These are phyloP conservation scores for Epistrophe grossulariae DNA, from an alignment of 2,888 invertebrate genomes.

Conservation along the genomic window DNA sequence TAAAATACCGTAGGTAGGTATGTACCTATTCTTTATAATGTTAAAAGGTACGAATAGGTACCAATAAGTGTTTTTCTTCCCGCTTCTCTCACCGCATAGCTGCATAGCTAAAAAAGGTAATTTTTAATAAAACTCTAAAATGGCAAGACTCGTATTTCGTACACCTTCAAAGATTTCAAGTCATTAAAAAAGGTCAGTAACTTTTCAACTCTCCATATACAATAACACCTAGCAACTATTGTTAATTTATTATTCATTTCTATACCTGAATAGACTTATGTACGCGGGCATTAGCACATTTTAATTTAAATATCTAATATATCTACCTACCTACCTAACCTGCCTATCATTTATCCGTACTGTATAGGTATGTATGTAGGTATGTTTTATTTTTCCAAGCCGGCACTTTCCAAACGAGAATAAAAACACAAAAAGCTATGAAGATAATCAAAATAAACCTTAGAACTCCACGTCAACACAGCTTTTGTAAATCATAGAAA, in stretches of 20 bases:
- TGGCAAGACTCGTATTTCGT: not conserved
- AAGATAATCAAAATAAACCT: conserved; percentile 27
- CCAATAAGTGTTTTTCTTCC: too few relatives aligned
- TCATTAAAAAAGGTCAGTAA: conserved; percentile 50
- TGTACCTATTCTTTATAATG: too few relatives aligned
- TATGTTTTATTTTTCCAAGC: conserved; percentile 16
- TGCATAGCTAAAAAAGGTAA: not conserved
- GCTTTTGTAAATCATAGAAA: conserved; percentile 35
- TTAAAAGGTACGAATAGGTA: too few relatives aligned
- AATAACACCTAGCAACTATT: conserved; percentile 17
- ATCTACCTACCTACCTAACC: not conserved
- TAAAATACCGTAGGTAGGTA: too few relatives aligned
- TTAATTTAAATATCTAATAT: conserved; percentile 41
- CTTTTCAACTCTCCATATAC: conserved; percentile 25
- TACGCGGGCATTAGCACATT: conserved; percentile 25
- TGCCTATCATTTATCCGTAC: not conserved
- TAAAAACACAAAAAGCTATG: conserved; percentile 9
- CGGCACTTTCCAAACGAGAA: conserved; percentile 21
- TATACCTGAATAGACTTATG: not conserved
- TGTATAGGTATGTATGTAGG: not conserved
- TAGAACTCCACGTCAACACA: conserved; percentile 31
- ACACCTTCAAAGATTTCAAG: not conserved
- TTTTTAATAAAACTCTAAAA: not conserved
- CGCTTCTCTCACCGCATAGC: not conserved
- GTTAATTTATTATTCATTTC: conserved; percentile 3